Evolutionary conservation across 2,888 invertebrate genomes (phyloP).

Genomic region (Synergus japonicus): DNA sequence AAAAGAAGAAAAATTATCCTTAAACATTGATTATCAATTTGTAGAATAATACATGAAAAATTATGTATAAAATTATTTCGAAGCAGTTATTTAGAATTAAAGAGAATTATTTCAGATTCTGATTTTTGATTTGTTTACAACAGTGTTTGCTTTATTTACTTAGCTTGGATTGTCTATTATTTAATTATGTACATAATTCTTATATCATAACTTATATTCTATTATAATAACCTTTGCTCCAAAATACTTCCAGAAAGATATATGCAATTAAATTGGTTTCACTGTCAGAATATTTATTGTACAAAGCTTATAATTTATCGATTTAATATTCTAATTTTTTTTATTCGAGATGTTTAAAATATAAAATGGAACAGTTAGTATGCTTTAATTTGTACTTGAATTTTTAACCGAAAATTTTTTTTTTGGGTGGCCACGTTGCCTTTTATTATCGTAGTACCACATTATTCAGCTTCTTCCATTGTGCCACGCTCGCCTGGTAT

Average conservation of each 20-base stretch:
- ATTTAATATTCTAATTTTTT: too few relatives aligned
- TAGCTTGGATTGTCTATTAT: background rate
- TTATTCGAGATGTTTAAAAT: too few relatives aligned
- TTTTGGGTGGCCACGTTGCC: slow-evolving; percentile 80
- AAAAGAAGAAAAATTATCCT: background rate
- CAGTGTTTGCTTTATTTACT: background rate
- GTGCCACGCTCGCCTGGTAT: slow-evolving; percentile 63
- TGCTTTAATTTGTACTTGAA: background rate
- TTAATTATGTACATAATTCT: background rate
- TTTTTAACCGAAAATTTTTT: too few relatives aligned
- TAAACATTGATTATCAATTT: background rate
- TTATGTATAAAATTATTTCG: background rate
- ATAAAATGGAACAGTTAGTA: too few relatives aligned
- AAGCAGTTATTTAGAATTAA: background rate
- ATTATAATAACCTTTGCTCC: background rate
- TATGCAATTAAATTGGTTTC: background rate
- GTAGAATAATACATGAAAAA: background rate
- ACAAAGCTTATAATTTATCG: background rate
- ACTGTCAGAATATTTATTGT: background rate
- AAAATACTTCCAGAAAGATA: background rate
- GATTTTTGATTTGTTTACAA: background rate
- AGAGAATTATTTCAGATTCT: background rate
- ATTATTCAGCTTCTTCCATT: slow-evolving; percentile 84
- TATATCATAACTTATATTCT: background rate
- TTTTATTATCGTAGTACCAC: slow-evolving; percentile 82